Evolutionary conservation across 2,888 invertebrate genomes (phyloP).

Genomic region (Neoascia interrupta): DNA sequence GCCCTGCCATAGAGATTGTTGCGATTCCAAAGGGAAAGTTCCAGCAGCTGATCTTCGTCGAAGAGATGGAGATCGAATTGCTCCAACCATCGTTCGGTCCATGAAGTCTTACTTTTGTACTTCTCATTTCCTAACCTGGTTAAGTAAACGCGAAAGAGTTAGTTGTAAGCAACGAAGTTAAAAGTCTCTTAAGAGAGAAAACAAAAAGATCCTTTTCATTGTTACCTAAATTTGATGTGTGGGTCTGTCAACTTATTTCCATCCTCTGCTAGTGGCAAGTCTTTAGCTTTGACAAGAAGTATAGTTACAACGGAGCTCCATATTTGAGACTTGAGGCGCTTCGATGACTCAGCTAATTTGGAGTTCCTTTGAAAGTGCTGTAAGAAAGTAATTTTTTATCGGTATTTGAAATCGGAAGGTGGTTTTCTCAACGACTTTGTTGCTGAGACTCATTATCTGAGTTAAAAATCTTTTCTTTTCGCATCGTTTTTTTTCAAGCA

Average conservation of each 20-base stretch:
- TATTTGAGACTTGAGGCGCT: conserved; percentile 94
- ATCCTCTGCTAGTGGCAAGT: conserved; percentile 93
- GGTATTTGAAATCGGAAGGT: no score
- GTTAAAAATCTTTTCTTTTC: no score
- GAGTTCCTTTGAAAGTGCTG: conserved; percentile 90
- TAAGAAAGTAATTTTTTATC: conserved; percentile 39
- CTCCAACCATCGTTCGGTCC: conserved; percentile 96
- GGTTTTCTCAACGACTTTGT: no score
- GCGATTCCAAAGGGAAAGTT: conserved; percentile 90
- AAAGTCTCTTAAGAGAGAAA: no score
- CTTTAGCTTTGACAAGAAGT: conserved; percentile 96
- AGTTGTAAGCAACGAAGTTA: neutral
- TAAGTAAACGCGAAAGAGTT: neutral
- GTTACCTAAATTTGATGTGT: conserved; percentile 97
- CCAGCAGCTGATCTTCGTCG: conserved; percentile 94
- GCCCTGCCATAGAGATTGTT: conserved; percentile 83
- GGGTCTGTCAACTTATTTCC: conserved; percentile 91
- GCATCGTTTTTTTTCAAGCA: no score
- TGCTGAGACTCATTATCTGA: no score
- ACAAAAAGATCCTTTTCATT: no score
- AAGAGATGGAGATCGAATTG: conserved; percentile 98
- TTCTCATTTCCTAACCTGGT: conserved; percentile 96
- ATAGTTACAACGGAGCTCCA: conserved; percentile 99
- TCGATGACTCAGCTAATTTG: conserved; percentile 89
- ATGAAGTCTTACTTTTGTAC: conserved; percentile 95